These are phyloP conservation scores for Phortica variegata DNA, from an alignment of 1,140 invertebrate genomes.

Conservation along the genomic window DNA sequence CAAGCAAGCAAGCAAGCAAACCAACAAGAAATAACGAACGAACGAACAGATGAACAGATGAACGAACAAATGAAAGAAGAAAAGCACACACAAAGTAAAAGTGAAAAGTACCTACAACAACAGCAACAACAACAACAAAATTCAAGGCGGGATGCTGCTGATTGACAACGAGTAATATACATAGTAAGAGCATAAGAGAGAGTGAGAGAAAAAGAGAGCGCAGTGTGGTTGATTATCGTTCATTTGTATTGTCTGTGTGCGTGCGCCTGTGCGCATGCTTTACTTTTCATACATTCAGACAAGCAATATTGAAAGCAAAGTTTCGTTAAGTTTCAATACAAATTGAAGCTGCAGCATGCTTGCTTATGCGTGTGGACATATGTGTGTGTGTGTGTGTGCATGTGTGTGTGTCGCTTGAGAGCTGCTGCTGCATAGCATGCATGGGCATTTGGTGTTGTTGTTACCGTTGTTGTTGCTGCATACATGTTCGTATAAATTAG, in stretches of 20 bases:
- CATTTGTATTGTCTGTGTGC: too few species aligned
- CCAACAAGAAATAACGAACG: too few species aligned
- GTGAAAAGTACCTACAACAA: constrained; percentile 31
- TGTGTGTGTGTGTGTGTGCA: too few species aligned
- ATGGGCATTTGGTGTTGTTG: too few species aligned
- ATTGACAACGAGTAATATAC: too few species aligned
- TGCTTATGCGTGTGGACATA: neutral
- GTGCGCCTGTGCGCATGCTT: constrained; percentile 25
- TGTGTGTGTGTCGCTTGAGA: too few species aligned
- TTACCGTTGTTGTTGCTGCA: too few species aligned
- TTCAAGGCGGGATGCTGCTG: constrained; percentile 2
- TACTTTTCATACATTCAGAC: constrained; percentile 1
- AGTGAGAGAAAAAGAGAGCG: constrained; percentile 1
- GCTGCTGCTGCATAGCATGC: too few species aligned
- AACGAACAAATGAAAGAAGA: too few species aligned
- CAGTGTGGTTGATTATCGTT: too few species aligned
- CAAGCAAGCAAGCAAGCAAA: constrained; percentile 28
- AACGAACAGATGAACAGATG: too few species aligned
- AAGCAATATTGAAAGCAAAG: constrained; percentile 34
- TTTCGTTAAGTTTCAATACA: constrained; percentile 31
- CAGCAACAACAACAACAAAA: constrained; percentile 4
- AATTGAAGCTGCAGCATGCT: neutral
- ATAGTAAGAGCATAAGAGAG: neutral
- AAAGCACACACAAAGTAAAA: constrained; percentile 46
- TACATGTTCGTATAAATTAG: too few species aligned